Evolutionary conservation across 2,888 invertebrate genomes (phyloP).

Genomic region (Megamerina dolium): DNA sequence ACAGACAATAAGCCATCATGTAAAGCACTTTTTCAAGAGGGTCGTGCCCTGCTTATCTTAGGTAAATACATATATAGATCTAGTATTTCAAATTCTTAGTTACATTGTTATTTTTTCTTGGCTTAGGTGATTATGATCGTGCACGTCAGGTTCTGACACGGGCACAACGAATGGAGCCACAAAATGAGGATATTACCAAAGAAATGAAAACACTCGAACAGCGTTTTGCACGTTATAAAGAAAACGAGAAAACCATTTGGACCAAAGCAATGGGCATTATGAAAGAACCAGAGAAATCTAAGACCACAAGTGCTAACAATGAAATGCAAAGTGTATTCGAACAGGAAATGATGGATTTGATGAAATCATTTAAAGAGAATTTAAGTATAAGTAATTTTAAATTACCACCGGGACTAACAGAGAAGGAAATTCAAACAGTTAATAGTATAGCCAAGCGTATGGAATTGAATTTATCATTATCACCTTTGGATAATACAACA

Average conservation of each 20-base stretch:
- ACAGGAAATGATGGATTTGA: slow-evolving; percentile 21
- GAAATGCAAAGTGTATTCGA: slow-evolving; percentile 10
- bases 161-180: slow-evolving; percentile 54
- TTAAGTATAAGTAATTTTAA: slow-evolving; percentile 18
- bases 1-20: slow-evolving; percentile 53
- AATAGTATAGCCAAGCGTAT: slow-evolving; percentile 24
- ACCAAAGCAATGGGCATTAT: slow-evolving; percentile 43
- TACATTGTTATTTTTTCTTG: too few relatives aligned
- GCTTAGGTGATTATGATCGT: slow-evolving; percentile 53
- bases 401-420: slow-evolving; percentile 22
- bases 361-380: slow-evolving; percentile 21
- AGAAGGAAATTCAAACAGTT: slow-evolving; percentile 24
- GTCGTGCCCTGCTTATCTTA: slow-evolving; percentile 59
- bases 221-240: slow-evolving; percentile 48
- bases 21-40: slow-evolving; percentile 62
- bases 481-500: slow-evolving; percentile 24
- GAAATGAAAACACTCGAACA: slow-evolving; percentile 53
- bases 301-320: neutral
- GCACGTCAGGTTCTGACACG: slow-evolving; percentile 55
- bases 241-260: slow-evolving; percentile 41
- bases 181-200: slow-evolving; percentile 52
- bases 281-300: slow-evolving; percentile 16
- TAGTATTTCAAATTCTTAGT: too few relatives aligned
- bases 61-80: slow-evolving; percentile 28
- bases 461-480: slow-evolving; percentile 25